Evolutionary conservation across 2,113 vertebrate genomes (phyloP), one percentile per base, ranked within the genome.

Genomic region (Amazona vittata): DNA sequence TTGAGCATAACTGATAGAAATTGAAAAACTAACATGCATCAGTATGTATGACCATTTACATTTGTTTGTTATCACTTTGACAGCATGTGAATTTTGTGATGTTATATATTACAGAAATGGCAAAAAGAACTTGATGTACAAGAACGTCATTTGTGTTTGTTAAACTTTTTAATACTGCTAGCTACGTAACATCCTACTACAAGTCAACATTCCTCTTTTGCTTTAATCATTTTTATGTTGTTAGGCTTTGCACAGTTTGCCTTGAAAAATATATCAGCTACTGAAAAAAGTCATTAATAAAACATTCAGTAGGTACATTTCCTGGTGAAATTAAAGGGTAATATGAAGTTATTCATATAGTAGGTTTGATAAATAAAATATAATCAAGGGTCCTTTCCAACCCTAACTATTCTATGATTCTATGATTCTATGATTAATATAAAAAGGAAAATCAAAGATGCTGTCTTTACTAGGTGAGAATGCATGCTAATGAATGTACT

Each of bases 301-400:
- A 81, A 70, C 7, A 49, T 75, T 90, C 60, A 64, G 65, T 69
- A 93, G 86, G 68, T 91, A 50, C 52, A 46, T 94, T 89, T 97
- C 80, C 59, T 82, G 64, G 50, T 89, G 60, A 75, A 96, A 74
- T 78, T 79, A 80, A 96, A 96, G 60, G 10, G 26, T 93, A 85
- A 89, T 92, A 25, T 62, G 78, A 52, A 92, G 76, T 87, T 94
- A 92, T 85, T 79, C 18, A 5, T 74, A 53, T 73, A 8, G 14
- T 94, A 94, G 37, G 39, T 86, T 94, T 94, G 50, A 82, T 93
- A 95, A 94, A 90, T 88, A 82, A 95, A 89, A 85, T 69, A 7
- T 83, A 39, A 44, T 81, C 62, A 90, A 64, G n/a, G 37, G 37
- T 37, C 37, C 37, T 37, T 37, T 37, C 37, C 37, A 37, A 37